Conservation (phyloP, 2,888 invertebrate species). For the Leptinotarsa rubiginosa region DNA sequence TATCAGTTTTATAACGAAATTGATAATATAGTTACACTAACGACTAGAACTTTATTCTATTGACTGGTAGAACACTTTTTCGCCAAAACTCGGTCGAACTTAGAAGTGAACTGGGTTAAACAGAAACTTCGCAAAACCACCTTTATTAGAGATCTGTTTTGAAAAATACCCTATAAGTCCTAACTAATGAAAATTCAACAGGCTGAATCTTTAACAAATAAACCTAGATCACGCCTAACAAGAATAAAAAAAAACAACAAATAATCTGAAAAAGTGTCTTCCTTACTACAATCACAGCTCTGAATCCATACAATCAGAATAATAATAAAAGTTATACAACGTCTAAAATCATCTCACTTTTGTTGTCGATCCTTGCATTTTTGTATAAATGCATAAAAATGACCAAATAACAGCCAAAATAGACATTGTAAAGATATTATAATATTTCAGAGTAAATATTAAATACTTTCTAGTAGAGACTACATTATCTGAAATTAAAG, state of each 20-base stretch:
- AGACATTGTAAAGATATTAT: slow-evolving; percentile 60
- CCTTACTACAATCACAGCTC: slow-evolving; percentile 65
- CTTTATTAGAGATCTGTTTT: background rate
- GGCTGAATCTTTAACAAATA: slow-evolving; percentile 6
- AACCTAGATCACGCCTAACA: background rate
- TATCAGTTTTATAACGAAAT: slow-evolving; percentile 18
- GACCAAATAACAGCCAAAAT: slow-evolving; percentile 66
- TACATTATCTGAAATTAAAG: slow-evolving; percentile 45
- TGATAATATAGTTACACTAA: slow-evolving; percentile 47
- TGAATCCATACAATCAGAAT: slow-evolving; percentile 61
- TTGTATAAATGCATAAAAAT: slow-evolving; percentile 64
- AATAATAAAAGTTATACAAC: slow-evolving; percentile 61
- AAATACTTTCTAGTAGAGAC: slow-evolving; percentile 44
- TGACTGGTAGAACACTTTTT: slow-evolving; percentile 55
- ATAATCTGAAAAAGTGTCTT: slow-evolving; percentile 55
- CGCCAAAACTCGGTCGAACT: slow-evolving; percentile 33
- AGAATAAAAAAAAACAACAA: background rate
- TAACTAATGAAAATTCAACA: background rate
- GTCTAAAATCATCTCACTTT: slow-evolving; percentile 67
- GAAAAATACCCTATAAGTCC: background rate
- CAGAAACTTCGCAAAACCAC: background rate
- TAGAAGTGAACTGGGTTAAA: background rate
- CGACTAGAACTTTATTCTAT: slow-evolving; percentile 56
- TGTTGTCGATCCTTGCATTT: slow-evolving; percentile 67
- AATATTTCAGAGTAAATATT: slow-evolving; percentile 48